Evolutionary conservation across 2,113 vertebrate genomes (phyloP).

Genomic region (Tretioscincus oriximinensis): DNA sequence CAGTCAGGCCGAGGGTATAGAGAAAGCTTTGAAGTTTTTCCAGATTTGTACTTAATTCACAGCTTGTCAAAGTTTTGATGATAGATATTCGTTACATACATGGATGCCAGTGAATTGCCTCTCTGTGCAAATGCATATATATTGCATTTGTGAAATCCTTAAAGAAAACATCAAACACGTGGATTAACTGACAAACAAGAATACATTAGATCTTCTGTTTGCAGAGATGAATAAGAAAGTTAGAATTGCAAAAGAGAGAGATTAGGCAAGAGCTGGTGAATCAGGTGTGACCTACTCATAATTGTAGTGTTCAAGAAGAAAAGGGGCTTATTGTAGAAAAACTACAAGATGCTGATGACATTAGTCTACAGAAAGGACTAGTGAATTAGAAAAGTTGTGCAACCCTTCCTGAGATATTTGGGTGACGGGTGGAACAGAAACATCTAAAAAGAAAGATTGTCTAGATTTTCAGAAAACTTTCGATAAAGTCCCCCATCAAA

Average conservation of each 20-base stretch:
- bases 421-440: too few species aligned
- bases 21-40: constrained; percentile 88
- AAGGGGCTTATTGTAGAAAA: neutral
- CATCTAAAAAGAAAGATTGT: too few species aligned
- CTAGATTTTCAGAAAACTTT: too few species aligned
- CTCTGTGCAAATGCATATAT: neutral
- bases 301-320: neutral
- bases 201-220: neutral
- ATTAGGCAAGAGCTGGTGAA: neutral
- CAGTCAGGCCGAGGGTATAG: constrained; percentile 75
- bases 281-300: neutral
- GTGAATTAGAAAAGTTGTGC: neutral
- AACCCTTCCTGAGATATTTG: too few species aligned
- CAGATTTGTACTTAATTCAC: constrained; percentile 83
- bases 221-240: neutral
- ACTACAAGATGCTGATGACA: neutral
- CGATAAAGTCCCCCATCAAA: too few species aligned
- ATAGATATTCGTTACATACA: constrained; percentile 70
- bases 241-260: neutral
- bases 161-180: neutral
- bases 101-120: constrained; percentile 13
- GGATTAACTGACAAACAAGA: neutral
- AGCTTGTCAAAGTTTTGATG: constrained; percentile 76
- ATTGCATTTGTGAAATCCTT: neutral
- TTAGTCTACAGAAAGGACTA: neutral